Percentiles rank a stretch among this genome's conserved stretches.
Evolutionary conservation across 2,888 invertebrate species (phyloP).

Genomic region (Prionchulus punctatus): DNA sequence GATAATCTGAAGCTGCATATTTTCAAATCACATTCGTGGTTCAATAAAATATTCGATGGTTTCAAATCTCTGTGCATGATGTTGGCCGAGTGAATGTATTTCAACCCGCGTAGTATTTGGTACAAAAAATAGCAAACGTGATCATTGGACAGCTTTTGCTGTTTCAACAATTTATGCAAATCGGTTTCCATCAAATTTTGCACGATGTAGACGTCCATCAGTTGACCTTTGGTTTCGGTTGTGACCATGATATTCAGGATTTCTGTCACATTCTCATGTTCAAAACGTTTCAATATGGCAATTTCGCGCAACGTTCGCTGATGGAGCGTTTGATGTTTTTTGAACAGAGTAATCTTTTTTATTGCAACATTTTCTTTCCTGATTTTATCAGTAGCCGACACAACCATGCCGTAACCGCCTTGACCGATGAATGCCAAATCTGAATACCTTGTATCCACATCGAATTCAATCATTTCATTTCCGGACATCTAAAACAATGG

Average conservation of each 20-base stretch:
- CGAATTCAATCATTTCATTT: too few relatives aligned
- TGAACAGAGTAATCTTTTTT: slow-evolving; percentile 98
- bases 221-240: too few relatives aligned
- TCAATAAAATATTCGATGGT: slow-evolving; percentile 90
- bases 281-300: slow-evolving; percentile 95
- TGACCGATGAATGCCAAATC: slow-evolving; percentile 93
- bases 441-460: slow-evolving; percentile 89
- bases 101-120: slow-evolving; percentile 90
- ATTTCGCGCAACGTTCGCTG: slow-evolving; percentile 96
- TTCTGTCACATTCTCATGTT: slow-evolving; percentile 99
- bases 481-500: too few relatives aligned
- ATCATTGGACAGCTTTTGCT: slow-evolving; percentile 97
- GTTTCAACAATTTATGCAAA: slow-evolving; percentile 96
- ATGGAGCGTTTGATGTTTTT: slow-evolving; percentile 99
- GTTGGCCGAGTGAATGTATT: slow-evolving; percentile 99
- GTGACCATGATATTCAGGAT: too few relatives aligned
- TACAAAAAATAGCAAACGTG: slow-evolving; percentile 99
- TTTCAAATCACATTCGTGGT: slow-evolving; percentile 98
- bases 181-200: slow-evolving; percentile 99
- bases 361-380: slow-evolving; percentile 92
- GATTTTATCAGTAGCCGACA: slow-evolving; percentile 48
- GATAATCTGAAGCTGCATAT: slow-evolving; percentile 99
- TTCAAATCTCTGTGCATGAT: slow-evolving; percentile 95
- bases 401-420: slow-evolving; percentile 99
- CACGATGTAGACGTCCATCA: slow-evolving; percentile 96